These are phyloP conservation scores for Columbina picui DNA, from an alignment of 2,113 vertebrate genomes.

Conservation along the genomic window DNA sequence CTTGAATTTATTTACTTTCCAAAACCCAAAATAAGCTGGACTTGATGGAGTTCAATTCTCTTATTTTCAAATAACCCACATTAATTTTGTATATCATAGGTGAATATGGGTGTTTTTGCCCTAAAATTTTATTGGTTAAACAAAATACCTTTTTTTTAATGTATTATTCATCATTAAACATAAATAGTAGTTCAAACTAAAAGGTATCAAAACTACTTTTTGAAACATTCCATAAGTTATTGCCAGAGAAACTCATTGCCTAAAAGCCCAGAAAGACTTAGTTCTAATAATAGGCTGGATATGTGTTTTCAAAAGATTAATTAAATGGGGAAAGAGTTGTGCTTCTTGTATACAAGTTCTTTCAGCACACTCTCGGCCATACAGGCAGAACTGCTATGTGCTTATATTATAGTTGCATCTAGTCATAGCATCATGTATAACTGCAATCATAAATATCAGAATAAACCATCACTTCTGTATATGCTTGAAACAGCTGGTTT, in stretches of 20 bases:
- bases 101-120: accelerated
- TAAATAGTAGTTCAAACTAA: neutral
- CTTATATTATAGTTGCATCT: neutral
- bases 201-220: neutral
- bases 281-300: accelerated
- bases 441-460: neutral
- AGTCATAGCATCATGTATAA: neutral
- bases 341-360: neutral
- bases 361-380: neutral
- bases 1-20: neutral
- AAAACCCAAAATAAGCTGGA: accelerated
- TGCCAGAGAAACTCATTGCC: neutral
- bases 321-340: neutral
- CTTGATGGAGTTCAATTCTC: accelerated
- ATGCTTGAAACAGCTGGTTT: neutral
- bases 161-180: neutral
- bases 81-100: neutral
- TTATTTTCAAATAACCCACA: neutral
- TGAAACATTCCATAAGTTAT: accelerated
- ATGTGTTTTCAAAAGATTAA: neutral
- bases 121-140: neutral
- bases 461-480: neutral
- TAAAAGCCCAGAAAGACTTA: neutral
- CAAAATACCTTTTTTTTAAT: neutral
- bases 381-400: accelerated